A percentile compares a stretch with the other conserved stretches of the same genome.
Evolutionary conservation across 2,797 vertebrate species (phyloP).

Genomic region (Otus scops): DNA sequence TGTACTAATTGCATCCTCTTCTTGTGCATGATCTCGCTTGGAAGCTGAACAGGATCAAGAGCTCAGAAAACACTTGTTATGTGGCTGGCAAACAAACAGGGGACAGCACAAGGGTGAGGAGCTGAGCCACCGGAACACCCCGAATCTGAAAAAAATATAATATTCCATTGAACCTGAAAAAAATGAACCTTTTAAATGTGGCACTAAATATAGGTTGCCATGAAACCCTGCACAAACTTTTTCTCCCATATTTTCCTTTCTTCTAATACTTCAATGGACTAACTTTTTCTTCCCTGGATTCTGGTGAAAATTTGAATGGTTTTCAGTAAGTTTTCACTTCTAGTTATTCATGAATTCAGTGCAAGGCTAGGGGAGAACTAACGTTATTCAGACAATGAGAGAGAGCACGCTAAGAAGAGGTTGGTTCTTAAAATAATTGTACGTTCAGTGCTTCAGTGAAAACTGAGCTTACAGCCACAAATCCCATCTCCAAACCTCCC

Average conservation of each 20-base stretch:
- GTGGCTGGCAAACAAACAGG: neutral
- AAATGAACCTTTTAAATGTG: neutral
- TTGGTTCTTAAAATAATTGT: neutral
- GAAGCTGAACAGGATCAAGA: neutral
- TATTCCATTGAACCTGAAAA: neutral
- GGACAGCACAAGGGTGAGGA: neutral
- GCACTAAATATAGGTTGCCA: neutral
- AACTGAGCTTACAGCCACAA: neutral
- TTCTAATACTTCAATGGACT: neutral
- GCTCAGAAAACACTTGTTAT: neutral
- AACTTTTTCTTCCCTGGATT: neutral
- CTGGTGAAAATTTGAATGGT: neutral
- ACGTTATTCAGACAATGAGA: neutral
- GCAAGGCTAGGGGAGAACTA: neutral
- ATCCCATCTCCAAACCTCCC: neutral
- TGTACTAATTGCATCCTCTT: neutral
- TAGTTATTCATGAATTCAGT: neutral
- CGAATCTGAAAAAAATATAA: neutral
- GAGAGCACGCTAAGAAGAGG: neutral
- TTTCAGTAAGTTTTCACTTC: neutral
- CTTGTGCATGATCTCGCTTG: neutral
- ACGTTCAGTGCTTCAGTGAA: neutral
- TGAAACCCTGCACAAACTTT: neutral
- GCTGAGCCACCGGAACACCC: neutral
- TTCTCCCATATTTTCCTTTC: neutral